Base-by-base conservation (phyloP, 1,140 invertebrate genomes). In the Heliconius nattereri region DNA sequence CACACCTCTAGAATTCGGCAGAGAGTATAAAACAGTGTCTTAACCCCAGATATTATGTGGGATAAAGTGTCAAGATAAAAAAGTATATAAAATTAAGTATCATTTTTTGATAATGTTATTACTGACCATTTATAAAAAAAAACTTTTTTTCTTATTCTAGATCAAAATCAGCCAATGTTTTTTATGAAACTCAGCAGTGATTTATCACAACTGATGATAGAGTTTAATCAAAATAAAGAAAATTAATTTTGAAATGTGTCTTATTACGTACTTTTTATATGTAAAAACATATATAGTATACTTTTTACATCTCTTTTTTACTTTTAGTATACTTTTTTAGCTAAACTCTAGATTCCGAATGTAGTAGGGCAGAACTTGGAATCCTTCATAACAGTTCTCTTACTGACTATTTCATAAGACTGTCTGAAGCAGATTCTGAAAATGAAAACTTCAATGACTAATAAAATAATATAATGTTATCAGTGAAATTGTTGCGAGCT, bases 111-210 rank as follows among this genome's bases (percentile, higher is more conserved):
- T 19, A 52, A 52, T 52, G 49, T 19, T 52, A 19, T 52, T 45
- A 45, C 40, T 45, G 13, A 45, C 9, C 9, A 54, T 19, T 54
- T 29, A 72, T 57, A 37, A 49, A 26, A 37, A 32, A 35, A 35
- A 35, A 35, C 40, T 49, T 72, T 75, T 20, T 52, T 85, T 72
- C 71, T 80, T 71, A n/a, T 83, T 85, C 49, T 81, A 85, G 84
- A 78, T 77, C 77, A 78, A 77, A 77, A 32, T 8, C 81, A 80
- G 78, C 84, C 81, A n/a, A 37, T 80, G 73, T 80, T 82, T 71
- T 86, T 83, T 29, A 79, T 86, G 54, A 85, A 84, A 37, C 32
- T 87, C 32, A 83, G 85, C 66, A 83, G 85, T 60, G 86, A 87
- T 80, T 70, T 87, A 26, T 82, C 86, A 32, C 79, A 86, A 45